Evolutionary conservation across 2,113 vertebrate genomes (phyloP).

Genomic region (Pavo muticus): DNA sequence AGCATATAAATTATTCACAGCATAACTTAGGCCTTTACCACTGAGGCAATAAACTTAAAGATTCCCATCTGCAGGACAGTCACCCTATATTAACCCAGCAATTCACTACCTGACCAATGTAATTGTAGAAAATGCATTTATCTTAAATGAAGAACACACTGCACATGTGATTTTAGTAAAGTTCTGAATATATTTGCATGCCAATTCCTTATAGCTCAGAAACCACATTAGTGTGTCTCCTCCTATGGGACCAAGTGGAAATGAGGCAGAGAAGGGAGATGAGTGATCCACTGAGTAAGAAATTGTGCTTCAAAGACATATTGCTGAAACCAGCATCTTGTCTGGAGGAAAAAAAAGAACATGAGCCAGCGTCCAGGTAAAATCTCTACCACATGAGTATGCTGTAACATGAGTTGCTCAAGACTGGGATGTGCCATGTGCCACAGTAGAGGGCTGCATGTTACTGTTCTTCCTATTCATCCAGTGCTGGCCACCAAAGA

Average conservation of each 20-base stretch:
- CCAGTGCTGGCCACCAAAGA: not conserved
- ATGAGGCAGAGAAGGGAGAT: not conserved
- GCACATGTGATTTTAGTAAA: rapidly evolving
- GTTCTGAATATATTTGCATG: not conserved
- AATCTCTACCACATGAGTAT: not conserved
- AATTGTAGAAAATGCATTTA: not conserved
- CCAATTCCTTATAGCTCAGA: not conserved
- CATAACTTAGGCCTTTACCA: not conserved
- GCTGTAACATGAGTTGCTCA: not conserved
- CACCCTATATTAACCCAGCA: not conserved
- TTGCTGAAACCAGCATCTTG: rapidly evolving
- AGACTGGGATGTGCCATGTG: not conserved
- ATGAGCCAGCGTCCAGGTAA: not conserved
- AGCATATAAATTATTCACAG: not conserved
- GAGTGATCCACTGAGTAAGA: not conserved
- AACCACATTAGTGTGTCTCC: not conserved
- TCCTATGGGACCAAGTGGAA: not conserved
- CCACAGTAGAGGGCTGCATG: not conserved
- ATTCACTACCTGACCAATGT: not conserved
- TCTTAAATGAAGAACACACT: not conserved
- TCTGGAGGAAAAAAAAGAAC: not conserved
- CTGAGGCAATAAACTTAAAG: not conserved
- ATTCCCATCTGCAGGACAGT: not conserved
- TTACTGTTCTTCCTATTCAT: not conserved
- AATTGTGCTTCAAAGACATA: not conserved